These are phyloP conservation scores for Megaceryle alcyon DNA, from an alignment of 2,797 vertebrate species.

Conservation along the genomic window DNA sequence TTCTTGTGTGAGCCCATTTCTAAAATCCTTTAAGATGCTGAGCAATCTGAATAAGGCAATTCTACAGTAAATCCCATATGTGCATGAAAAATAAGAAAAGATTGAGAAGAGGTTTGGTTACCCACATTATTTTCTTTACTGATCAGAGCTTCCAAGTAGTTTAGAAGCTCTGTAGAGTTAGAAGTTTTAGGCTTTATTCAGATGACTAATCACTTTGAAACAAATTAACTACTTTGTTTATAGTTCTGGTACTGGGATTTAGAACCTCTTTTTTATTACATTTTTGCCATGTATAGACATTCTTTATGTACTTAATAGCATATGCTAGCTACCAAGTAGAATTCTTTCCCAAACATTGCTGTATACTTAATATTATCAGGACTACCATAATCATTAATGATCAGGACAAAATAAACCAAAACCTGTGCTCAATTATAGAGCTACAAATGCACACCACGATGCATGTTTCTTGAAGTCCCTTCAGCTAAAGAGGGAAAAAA, in stretches of 20 bases:
- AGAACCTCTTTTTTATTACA: background rate
- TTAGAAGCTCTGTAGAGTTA: background rate
- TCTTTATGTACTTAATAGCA: background rate
- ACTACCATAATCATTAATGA: background rate
- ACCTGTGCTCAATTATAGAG: background rate
- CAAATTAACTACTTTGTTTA: background rate
- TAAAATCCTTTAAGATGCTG: background rate
- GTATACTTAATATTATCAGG: background rate
- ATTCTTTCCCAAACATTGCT: background rate
- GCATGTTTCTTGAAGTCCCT: background rate
- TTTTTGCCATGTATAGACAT: background rate
- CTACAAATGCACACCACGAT: background rate
- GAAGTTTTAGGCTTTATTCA: background rate
- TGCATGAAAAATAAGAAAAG: background rate
- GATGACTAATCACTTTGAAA: background rate
- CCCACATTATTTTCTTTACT: background rate
- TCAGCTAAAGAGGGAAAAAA: background rate
- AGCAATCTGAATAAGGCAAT: background rate
- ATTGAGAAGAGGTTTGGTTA: background rate
- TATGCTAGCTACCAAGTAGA: background rate
- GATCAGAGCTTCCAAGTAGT: background rate
- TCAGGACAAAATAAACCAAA: background rate
- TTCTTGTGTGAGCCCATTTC: background rate
- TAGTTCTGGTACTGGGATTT: background rate
- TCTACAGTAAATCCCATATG: background rate